phyloP scores from a whole-genome alignment of 1,140 invertebrate species.

The Frieseomelitta varia region DNA sequence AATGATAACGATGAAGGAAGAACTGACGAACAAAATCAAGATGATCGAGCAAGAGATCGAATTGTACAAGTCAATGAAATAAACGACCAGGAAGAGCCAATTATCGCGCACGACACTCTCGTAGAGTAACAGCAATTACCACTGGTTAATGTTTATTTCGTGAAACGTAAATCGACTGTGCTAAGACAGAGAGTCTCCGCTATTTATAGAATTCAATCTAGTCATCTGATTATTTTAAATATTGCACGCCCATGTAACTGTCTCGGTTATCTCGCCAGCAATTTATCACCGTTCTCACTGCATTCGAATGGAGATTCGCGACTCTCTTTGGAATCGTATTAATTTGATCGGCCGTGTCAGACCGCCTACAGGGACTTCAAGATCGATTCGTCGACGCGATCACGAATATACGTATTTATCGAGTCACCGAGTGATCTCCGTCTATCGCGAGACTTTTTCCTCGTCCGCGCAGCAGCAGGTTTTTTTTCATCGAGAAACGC shows the following conservation, averaged over 20 bases:
- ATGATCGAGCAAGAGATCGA: constrained; percentile 44
- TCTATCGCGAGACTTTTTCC: background rate
- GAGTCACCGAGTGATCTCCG: constrained; percentile 11
- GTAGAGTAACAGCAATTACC: background rate
- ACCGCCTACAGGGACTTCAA: constrained; percentile 52
- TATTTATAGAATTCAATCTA: background rate
- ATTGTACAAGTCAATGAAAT: background rate
- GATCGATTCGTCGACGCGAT: constrained; percentile 35
- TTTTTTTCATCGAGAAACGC: constrained; percentile 2
- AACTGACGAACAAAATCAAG: constrained; percentile 42
- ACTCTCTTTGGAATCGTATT: constrained; percentile 51
- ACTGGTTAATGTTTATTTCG: background rate
- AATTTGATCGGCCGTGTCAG: constrained; percentile 55
- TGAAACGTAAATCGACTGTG: background rate
- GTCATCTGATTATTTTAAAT: constrained; percentile 14
- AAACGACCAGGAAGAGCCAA: background rate
- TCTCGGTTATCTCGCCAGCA: constrained; percentile 23
- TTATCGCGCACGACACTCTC: background rate
- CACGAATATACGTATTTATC: constrained; percentile 44
- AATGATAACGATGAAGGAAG: constrained; percentile 43
- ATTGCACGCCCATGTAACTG: constrained; percentile 25
- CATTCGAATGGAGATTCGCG: constrained; percentile 12
- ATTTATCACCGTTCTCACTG: constrained; percentile 52
- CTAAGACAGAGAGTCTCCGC: no score
- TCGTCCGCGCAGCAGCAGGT: background rate